These are phyloP conservation scores for Gadopsis bispinosus DNA, from an alignment of 2,797 vertebrate species.

Conservation along the genomic window DNA sequence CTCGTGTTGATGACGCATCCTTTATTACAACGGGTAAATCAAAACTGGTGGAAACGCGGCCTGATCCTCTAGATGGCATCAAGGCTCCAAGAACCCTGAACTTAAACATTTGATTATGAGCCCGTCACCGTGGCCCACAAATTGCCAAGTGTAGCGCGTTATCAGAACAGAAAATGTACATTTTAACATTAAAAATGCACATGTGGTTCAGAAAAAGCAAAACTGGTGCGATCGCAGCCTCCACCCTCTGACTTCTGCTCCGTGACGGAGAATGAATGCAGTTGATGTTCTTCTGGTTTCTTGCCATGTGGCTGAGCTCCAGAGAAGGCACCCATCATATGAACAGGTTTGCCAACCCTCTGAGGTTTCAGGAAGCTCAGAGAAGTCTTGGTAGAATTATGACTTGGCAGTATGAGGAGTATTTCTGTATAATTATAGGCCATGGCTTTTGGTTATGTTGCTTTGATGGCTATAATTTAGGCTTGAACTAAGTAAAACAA, in stretches of 20 bases:
- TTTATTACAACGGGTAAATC: too few species aligned
- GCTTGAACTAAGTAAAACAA: slow-evolving; percentile 54
- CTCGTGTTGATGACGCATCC: too few species aligned
- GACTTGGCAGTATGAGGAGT: slow-evolving; percentile 43
- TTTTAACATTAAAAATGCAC: slow-evolving; percentile 10
- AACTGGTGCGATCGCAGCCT: slow-evolving; percentile 2
- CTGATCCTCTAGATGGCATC: too few species aligned
- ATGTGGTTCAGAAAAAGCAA: not conserved
- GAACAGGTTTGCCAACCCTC: slow-evolving; percentile 41
- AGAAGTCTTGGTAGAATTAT: slow-evolving; percentile 61
- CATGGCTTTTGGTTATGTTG: slow-evolving; percentile 38
- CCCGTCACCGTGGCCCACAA: not conserved
- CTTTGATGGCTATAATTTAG: slow-evolving; percentile 60
- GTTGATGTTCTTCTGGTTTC: slow-evolving; percentile 45
- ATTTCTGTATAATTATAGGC: slow-evolving; percentile 65
- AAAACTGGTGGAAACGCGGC: too few species aligned
- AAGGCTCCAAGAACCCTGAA: too few species aligned
- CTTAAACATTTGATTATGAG: not conserved
- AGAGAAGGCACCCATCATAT: slow-evolving; percentile 44
- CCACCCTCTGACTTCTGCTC: slow-evolving; percentile 44
- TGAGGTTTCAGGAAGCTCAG: slow-evolving; percentile 59
- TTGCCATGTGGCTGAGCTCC: slow-evolving; percentile 59
- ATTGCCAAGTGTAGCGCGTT: not conserved
- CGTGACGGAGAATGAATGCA: slow-evolving; percentile 34
- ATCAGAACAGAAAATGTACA: not conserved